Base-by-base conservation (phyloP, 2,113 vertebrate species). In the Cheilinus undulatus region DNA sequence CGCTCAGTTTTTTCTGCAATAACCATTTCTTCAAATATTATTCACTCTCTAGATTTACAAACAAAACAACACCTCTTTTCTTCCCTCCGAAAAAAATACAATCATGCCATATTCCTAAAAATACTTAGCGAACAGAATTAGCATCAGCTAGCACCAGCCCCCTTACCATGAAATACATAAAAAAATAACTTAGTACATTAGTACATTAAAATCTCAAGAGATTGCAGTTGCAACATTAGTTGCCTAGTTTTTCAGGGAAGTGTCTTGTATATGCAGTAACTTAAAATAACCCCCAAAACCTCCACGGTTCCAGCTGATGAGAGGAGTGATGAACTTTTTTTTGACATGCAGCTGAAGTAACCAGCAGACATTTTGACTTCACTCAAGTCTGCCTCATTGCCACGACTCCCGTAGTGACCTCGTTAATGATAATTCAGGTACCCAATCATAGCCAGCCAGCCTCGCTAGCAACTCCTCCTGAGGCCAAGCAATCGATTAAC, bases 241-340 rank as follows among this genome's bases (percentile, higher is more conserved):
- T 85, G 82, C 69, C 76, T 70, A 84, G 8, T 79, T 81, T 73
- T 92, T 93, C 92, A 92, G 92, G 93, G 92, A 92, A 84, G 69
- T 58, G 40, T 88, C 81, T 79, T 71, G 57, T 83, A 88, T 92
- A 92, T 93, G 92, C 92, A 94, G 91, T 92, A 86, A 83, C 72
- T 63, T 58, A 81, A 60, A 67, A 71, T 46, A 81, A 90, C 81
- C 85, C 85, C 80, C 19, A 13, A 42, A 76, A 84, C 88, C 80
- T 86, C 89, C 56, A 30, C 48, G 58, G 38, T 73, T 48, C 59
- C 22, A 42, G 48, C 34, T 38, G 67, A 65, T 28, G 53, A 3
- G 67, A 66, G 3, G 71, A 69, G 69, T 84, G 77, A 50, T 7
- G 23, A 72, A 64, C 68, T n/a, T 73, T 68, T 80, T 20, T 30